A percentile compares a stretch with the other conserved stretches of the same genome.
phyloP scores from a whole-genome alignment of 2,888 invertebrate genomes.

The Lingula anatina region DNA sequence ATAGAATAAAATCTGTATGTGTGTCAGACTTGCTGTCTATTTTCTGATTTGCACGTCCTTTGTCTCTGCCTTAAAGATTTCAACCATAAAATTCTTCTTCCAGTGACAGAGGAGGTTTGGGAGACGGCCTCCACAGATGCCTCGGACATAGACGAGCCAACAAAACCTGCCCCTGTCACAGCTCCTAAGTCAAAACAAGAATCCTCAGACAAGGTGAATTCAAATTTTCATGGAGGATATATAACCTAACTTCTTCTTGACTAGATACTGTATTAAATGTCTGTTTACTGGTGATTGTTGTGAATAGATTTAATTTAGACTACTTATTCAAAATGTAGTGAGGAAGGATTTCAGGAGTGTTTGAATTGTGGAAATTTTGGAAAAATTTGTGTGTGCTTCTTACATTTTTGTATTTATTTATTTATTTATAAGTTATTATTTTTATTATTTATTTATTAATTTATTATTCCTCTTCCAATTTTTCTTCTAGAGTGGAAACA shows the following conservation, averaged over 20 bases:
- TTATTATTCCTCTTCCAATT: no score
- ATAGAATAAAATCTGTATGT: no score
- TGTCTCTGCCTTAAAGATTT: background rate
- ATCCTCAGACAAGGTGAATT: background rate
- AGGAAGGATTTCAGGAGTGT: no score
- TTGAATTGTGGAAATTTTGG: no score
- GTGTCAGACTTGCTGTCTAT: no score
- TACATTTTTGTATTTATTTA: no score
- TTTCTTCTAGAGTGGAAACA: no score
- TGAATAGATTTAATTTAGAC: no score
- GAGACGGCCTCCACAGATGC: constrained; percentile 41
- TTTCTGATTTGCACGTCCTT: background rate
- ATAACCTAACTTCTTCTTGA: background rate
- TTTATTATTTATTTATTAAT: no score
- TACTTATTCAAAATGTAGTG: no score
- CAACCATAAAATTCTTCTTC: constrained; percentile 3
- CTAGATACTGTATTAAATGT: background rate
- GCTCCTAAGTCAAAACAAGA: background rate
- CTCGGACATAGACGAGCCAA: constrained; percentile 31
- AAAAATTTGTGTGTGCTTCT: no score
- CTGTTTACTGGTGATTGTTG: background rate
- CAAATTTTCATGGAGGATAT: background rate
- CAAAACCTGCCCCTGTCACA: background rate
- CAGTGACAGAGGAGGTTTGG: constrained; percentile 44
- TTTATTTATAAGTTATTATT: no score